Evolutionary conservation across 2,888 invertebrate species (phyloP).

Genomic region (Hyppa rectilinea): DNA sequence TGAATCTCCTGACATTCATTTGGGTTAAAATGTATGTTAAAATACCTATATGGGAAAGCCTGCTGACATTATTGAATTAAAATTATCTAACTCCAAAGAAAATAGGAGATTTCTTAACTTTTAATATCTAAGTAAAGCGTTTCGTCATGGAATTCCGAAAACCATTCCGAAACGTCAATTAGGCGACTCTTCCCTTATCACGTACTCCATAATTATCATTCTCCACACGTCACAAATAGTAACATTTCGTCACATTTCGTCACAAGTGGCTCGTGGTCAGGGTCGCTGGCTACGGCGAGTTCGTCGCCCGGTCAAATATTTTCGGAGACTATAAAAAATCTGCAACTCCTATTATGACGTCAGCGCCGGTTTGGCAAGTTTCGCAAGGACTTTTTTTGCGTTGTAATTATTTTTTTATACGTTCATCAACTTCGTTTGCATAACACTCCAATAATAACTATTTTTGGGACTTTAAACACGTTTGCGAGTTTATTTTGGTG

Average conservation of each 20-base stretch:
- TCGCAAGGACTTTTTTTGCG: conserved; percentile 71
- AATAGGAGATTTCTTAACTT: not conserved
- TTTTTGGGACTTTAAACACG: conserved; percentile 36
- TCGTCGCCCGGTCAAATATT: conserved; percentile 87
- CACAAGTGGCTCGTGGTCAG: conserved; percentile 77
- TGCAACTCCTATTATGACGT: conserved; percentile 85
- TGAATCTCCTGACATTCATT: not conserved
- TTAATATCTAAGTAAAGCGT: not conserved
- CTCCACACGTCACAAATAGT: conserved; percentile 58
- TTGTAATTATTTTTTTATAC: conserved; percentile 62
- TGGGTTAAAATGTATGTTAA: not conserved
- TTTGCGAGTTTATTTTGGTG: conserved; percentile 47
- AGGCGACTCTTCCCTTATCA: conserved; percentile 45
- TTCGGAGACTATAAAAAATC: conserved; percentile 81
- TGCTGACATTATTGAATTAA: not conserved
- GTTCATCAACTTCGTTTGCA: conserved; percentile 61
- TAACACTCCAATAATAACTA: conserved; percentile 52
- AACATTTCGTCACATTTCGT: conserved; percentile 79
- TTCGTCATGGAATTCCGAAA: conserved; percentile 8
- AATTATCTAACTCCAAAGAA: not conserved
- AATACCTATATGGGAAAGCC: not conserved
- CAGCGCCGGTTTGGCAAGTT: conserved; percentile 76
- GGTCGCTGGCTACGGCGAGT: conserved; percentile 79
- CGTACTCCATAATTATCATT: conserved; percentile 58
- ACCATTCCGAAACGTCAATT: conserved; percentile 18